Percentiles rank a stretch among this genome's conserved stretches.
Conservation (phyloP, 2,797 vertebrate species). For the Poeciliopsis turneri region DNA sequence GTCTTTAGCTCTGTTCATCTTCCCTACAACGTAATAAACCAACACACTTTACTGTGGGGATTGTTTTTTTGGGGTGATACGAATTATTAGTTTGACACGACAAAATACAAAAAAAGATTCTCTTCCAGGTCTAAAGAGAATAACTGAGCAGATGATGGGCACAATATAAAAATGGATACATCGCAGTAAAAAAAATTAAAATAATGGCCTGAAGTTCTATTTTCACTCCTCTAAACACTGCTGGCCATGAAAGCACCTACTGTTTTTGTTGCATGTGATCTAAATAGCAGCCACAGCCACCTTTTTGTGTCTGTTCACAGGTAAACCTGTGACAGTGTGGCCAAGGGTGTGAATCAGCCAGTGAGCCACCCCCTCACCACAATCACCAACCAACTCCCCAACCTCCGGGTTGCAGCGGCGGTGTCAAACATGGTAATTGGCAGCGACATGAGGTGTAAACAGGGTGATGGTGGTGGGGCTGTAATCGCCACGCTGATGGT, state of each 20-base stretch:
- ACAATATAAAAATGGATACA: background rate
- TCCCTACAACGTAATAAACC: background rate
- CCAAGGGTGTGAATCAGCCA: conserved; percentile 60
- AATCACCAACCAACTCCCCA: conserved; percentile 31
- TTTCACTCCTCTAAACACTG: background rate
- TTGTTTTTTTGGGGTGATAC: background rate
- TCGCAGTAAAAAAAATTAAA: background rate
- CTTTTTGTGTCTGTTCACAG: conserved; percentile 54
- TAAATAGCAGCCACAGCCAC: conserved; percentile 8
- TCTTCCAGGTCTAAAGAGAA: background rate
- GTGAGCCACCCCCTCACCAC: conserved; percentile 30
- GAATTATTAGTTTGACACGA: background rate
- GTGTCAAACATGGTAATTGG: conserved; percentile 84
- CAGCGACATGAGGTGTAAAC: conserved; percentile 82
- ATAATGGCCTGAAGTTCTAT: background rate
- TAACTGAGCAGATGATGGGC: background rate
- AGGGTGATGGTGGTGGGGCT: conserved; percentile 76
- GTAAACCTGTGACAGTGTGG: conserved; percentile 68
- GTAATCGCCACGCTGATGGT: conserved; percentile 65
- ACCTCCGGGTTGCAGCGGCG: conserved; percentile 55
- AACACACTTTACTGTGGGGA: background rate
- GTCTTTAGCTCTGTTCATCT: background rate
- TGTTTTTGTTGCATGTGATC: conserved; percentile 2
- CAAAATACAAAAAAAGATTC: background rate
- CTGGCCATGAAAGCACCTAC: background rate